Conservation (phyloP, 37 sponge, comb jelly and placozoan genomes). For the Lycopodina hypogea region DNA sequence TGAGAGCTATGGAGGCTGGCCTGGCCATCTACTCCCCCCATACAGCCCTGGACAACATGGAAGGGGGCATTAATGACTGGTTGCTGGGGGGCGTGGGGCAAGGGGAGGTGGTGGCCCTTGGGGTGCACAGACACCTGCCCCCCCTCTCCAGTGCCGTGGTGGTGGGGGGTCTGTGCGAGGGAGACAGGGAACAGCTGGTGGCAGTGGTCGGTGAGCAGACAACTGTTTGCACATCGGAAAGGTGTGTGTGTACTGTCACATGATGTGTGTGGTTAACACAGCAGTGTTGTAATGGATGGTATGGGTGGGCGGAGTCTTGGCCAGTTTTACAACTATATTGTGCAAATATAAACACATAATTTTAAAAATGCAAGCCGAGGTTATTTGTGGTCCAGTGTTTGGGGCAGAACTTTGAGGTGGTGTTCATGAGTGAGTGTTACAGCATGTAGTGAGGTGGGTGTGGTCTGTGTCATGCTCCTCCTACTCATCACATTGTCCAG, state of each 20-base stretch:
- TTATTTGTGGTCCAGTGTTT: too few relatives aligned
- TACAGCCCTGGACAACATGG: conserved; percentile 76
- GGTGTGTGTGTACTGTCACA: background rate
- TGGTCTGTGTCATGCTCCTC: too few relatives aligned
- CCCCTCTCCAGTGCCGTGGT: conserved; percentile 7
- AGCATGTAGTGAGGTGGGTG: too few relatives aligned
- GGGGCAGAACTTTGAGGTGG: too few relatives aligned
- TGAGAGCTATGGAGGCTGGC: conserved; percentile 61
- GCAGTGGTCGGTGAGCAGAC: background rate
- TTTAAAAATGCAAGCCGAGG: too few relatives aligned
- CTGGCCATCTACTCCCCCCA: conserved; percentile 95
- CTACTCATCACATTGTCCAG: too few relatives aligned
- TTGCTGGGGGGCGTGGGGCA: conserved; percentile 68
- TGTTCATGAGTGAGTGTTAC: too few relatives aligned
- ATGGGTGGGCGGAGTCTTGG: too few relatives aligned
- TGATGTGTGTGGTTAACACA: background rate
- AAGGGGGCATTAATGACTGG: conserved; percentile 95
- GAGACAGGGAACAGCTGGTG: conserved; percentile 3
- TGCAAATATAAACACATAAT: too few relatives aligned
- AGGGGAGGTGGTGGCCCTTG: conserved; percentile 40
- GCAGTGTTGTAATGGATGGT: too few relatives aligned
- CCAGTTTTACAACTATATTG: too few relatives aligned
- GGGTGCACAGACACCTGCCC: conserved; percentile 5
- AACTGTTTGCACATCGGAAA: background rate
- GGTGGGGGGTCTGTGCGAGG: background rate